Evolutionary conservation across 2,888 invertebrate genomes (phyloP).

Genomic region (Patella caerulea): DNA sequence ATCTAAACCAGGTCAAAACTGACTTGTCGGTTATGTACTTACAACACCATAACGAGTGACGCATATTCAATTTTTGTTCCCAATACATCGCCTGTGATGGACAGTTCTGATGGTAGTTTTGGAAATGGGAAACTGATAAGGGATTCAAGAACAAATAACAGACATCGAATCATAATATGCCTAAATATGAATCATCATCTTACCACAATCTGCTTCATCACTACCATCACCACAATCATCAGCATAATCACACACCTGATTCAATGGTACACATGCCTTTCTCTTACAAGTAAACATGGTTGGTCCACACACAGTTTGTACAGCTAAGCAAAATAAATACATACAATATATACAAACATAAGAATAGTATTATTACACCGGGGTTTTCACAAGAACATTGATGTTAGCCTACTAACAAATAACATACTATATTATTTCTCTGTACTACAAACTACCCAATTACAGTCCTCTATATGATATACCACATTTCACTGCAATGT

Average conservation of each 20-base stretch:
- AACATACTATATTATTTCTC: neutral
- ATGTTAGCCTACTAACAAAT: neutral
- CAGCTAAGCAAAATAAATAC: conserved; percentile 34
- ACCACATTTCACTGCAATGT: no score
- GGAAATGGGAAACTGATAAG: no score
- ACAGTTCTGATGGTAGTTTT: no score
- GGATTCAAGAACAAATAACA: no score
- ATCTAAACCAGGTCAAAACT: neutral
- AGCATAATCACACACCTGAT: conserved; percentile 58
- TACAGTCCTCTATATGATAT: no score
- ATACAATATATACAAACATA: no score
- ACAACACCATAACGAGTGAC: neutral
- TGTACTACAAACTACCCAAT: neutral
- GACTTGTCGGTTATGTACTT: neutral
- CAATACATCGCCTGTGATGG: no score
- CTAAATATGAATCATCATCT: conserved; percentile 4
- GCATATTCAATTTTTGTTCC: neutral
- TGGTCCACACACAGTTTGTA: conserved; percentile 42
- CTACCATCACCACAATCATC: conserved; percentile 67
- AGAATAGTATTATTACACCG: no score
- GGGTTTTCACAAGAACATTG: no score
- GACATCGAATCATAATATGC: no score
- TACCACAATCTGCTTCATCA: conserved; percentile 59
- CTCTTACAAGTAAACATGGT: conserved; percentile 57
- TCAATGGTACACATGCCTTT: conserved; percentile 55